Evolutionary conservation across 2,888 invertebrate genomes (phyloP), one percentile per base, ranked within the genome.

Genomic region (Euzophera pinguis): DNA sequence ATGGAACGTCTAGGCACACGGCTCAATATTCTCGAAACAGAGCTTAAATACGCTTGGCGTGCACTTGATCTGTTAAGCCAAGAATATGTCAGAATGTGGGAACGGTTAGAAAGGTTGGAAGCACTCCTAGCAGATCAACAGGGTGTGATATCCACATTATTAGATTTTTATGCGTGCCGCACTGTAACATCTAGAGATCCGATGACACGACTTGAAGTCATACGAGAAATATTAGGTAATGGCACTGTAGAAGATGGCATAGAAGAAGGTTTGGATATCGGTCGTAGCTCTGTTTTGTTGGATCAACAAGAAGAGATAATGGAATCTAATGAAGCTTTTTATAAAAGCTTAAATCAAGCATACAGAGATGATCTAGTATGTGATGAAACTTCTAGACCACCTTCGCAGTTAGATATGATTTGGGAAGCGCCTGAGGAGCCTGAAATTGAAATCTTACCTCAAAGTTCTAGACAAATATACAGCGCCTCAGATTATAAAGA

Each of bases 21-120:
- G 34, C 92, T 98, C 56, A 96, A 95, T 71, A 94, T 97, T 66
- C 92, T 98, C 10, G 97, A 98, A 82, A 96, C 96, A 1, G 97
- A 98, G 83, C 91, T 98, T 47, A 95, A 97, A 73, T 97, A 97
- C 75, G 97, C 98, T 13, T 98, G 97, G 97, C 92, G 97, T 60
- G 97, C 97, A 1, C 91, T 98, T 53, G 97, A 98, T 75, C 91
- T 98, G 50, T 92, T 98, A 32, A 97, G 97, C 37, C 96, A 96
- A 71, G 98, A 98, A 77, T 98, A 97, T 72, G 95, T 97, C 50
- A 95, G 96, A 78, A 98, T 98, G 95, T 98, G 97, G 97, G 96
- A 96, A 71, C 91, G 97, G 42, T 88, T 98, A 56, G 97, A 98
- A 73, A 96, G 97, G 78, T 88, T 98, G 27, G 97, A 98, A 77